Percentiles rank a stretch among this genome's conserved stretches.
These are phyloP conservation scores for Xenopus petersii DNA, from an alignment of 2,797 vertebrate genomes.

Conservation along the genomic window DNA sequence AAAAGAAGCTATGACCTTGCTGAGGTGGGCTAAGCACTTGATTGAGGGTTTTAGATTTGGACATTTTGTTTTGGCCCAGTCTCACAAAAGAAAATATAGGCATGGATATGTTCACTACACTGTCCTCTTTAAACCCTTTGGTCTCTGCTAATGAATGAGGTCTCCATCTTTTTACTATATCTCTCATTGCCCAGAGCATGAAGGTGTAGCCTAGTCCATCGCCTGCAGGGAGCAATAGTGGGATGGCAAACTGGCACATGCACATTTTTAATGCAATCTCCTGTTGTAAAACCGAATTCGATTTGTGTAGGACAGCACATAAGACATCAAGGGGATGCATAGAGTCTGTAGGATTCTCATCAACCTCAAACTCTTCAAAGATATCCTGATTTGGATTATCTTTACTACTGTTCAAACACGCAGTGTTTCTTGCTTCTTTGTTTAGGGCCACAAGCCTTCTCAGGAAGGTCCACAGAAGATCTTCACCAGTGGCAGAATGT, in stretches of 20 bases:
- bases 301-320: constrained; percentile 69
- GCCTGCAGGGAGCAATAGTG: constrained; percentile 68
- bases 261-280: constrained; percentile 62
- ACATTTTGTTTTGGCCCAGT: constrained; percentile 58
- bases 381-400: not conserved
- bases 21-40: constrained; percentile 57
- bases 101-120: constrained; percentile 62
- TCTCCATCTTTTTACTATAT: constrained; percentile 66
- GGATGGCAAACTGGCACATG: constrained; percentile 67
- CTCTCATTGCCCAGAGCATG: constrained; percentile 72
- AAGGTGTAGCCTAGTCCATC: constrained; percentile 57
- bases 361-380: not conserved
- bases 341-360: not conserved
- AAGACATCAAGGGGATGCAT: constrained; percentile 73
- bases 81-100: constrained; percentile 59
- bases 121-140: constrained; percentile 57
- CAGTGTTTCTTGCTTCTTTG: constrained; percentile 54
- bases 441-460: constrained; percentile 61
- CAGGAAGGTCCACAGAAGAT: constrained; percentile 59
- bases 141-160: constrained; percentile 49
- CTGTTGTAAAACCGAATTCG: constrained; percentile 73
- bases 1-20: constrained; percentile 66
- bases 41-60: constrained; percentile 77
- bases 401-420: not conserved
- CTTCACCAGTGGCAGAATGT: constrained; percentile 48